Conservation (phyloP, 2,797 vertebrate genomes). For the Tangara arthus region DNA sequence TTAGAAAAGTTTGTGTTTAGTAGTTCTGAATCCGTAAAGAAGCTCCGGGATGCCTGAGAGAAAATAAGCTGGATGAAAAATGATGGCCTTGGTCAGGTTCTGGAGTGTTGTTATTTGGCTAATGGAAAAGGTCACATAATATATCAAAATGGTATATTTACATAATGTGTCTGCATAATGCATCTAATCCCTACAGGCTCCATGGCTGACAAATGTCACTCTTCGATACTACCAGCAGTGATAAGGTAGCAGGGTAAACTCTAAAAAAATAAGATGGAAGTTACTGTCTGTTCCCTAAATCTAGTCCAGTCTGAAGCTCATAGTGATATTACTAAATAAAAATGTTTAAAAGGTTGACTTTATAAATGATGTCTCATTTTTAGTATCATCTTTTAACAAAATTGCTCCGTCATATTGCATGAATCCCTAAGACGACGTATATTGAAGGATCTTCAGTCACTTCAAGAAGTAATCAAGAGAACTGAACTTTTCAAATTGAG, state of each 20-base stretch:
- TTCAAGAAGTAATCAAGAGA: background rate
- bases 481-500: background rate
- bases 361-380: background rate
- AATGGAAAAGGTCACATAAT: slow-evolving; percentile 42
- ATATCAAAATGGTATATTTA: slow-evolving; percentile 44
- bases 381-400: background rate
- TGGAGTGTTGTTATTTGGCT: slow-evolving; percentile 17
- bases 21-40: background rate
- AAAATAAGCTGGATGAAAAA: slow-evolving; percentile 29
- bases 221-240: background rate
- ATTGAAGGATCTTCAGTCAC: background rate
- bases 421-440: background rate
- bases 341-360: background rate
- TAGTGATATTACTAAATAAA: background rate
- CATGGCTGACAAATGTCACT: background rate
- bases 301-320: background rate
- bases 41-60: background rate
- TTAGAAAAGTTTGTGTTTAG: background rate
- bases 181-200: background rate
- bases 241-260: background rate
- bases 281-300: background rate
- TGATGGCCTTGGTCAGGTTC: background rate
- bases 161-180: slow-evolving; percentile 22
- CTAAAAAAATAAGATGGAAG: background rate
- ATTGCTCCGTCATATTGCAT: background rate